Evolutionary conservation across 1,140 invertebrate genomes (phyloP), one percentile per base, ranked within the genome.

Genomic region (Apocrypta bakeri): DNA sequence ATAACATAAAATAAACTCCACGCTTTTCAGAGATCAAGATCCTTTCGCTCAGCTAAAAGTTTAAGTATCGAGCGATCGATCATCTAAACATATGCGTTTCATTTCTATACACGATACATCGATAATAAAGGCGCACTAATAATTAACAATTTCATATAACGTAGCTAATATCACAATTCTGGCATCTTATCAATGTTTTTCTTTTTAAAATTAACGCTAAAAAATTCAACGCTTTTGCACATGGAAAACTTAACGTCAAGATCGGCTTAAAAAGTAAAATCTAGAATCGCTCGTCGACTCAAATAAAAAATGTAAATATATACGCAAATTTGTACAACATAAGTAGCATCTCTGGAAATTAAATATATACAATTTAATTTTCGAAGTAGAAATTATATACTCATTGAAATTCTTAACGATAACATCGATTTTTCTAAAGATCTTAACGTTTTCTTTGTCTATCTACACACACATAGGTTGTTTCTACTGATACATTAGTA

Each of bases 121-220:
- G 14, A 48, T 71, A 79, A 63, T 75, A 81, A 21, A 2, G 31
- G 33, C n/a, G 37, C 29, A 72, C 24, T 73, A 64, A 31, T 21
- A 56, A 78, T 74, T 64, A 74, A 83, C 42, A 84, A 66, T 75
- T 87, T 79, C 83, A 88, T 83, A 83, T 86, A 87, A 83, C 87
- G 87, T 87, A 85, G 84, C 90, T 91, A 92, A 87, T 92, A 92
- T 92, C 91, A 91, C 90, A 91, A 90, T 89, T 90, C 85, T 85
- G 68, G 84, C 48, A 87, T 85, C 72, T 77, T 76, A 71, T 37
- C 56, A 83, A 80, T 68, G 24, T 83, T 76, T 63, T 64, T 61
- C 12, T 37, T 63, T 27, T 71, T 24, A 11, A 56, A 11, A 73
- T 12, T 63, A 66, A 27, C 61, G 48, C 56, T 76, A n/a, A 85